Percentiles rank a stretch among this genome's conserved stretches.
phyloP scores from a whole-genome alignment of 1,140 invertebrate species.

The Cherax destructor region DNA sequence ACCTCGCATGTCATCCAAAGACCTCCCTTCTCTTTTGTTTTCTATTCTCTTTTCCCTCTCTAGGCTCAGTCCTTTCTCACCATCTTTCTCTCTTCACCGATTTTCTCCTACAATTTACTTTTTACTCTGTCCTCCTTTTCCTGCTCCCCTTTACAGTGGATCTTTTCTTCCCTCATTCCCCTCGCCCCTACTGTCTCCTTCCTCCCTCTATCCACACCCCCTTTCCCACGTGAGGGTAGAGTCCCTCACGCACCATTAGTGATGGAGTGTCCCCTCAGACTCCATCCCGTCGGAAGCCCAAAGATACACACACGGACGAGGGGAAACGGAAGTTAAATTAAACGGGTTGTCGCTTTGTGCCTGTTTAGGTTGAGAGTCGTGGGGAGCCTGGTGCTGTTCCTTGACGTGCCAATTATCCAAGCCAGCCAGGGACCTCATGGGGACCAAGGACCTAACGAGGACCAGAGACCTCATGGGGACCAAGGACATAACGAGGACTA shows the following conservation, averaged over 20 bases:
- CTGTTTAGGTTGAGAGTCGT: neutral
- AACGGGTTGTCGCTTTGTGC: constrained; percentile 28
- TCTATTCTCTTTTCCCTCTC: too few species aligned
- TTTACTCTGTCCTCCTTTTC: neutral
- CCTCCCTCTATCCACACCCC: neutral
- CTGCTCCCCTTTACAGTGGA: too few species aligned
- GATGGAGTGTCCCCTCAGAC: constrained; percentile 16
- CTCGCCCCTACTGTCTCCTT: neutral
- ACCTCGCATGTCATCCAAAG: too few species aligned
- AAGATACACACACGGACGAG: constrained; percentile 32
- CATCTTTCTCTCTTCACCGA: too few species aligned
- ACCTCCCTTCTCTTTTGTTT: too few species aligned
- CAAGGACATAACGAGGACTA: too few species aligned
- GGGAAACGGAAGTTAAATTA: constrained; percentile 19
- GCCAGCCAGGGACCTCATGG: neutral
- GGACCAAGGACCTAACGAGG: too few species aligned
- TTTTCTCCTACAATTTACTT: neutral
- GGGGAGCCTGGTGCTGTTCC: neutral
- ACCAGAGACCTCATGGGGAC: too few species aligned
- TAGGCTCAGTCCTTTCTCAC: too few species aligned
- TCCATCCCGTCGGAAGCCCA: constrained; percentile 27
- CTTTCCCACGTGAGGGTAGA: constrained; percentile 29
- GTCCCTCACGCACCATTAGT: constrained; percentile 35
- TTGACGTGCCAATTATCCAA: neutral
- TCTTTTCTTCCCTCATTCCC: neutral